Evolutionary conservation across 2,797 vertebrate genomes (phyloP).

Genomic region (Onychomys torridus): DNA sequence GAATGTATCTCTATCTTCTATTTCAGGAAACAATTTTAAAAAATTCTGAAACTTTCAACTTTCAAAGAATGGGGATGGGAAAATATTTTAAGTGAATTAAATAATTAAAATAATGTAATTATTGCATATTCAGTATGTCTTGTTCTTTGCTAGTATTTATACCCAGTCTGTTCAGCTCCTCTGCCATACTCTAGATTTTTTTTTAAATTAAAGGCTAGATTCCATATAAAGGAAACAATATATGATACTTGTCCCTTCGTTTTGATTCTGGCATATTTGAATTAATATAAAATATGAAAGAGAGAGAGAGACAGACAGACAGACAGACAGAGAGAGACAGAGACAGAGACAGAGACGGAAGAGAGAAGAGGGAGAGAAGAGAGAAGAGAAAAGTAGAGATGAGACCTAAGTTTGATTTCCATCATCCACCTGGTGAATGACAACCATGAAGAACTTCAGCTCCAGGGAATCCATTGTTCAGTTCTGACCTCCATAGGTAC

Average conservation of each 20-base stretch:
- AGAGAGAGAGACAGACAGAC: no score
- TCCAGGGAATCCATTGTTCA: background rate
- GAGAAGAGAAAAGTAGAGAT: background rate
- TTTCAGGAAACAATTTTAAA: constrained; percentile 5
- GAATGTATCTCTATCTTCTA: background rate
- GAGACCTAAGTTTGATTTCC: background rate
- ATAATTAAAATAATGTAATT: no score
- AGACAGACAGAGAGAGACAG: no score
- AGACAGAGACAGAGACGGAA: no score
- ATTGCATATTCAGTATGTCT: background rate
- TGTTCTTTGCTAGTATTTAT: background rate
- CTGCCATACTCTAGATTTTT: background rate
- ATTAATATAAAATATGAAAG: background rate
- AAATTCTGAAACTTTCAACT: background rate
- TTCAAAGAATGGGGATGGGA: background rate
- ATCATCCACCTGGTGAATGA: background rate
- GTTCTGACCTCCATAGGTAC: background rate
- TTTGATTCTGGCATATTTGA: background rate
- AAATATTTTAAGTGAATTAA: background rate
- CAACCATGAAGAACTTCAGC: background rate
- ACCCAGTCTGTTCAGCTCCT: background rate
- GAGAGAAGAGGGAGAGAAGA: no score
- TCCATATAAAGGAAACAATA: background rate
- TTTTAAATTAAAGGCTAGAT: background rate
- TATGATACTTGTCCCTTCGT: background rate